A percentile compares a stretch with the other conserved stretches of the same genome.
These are phyloP conservation scores for Tetropium fuscum DNA, from an alignment of 2,888 invertebrate genomes.

Conservation along the genomic window DNA sequence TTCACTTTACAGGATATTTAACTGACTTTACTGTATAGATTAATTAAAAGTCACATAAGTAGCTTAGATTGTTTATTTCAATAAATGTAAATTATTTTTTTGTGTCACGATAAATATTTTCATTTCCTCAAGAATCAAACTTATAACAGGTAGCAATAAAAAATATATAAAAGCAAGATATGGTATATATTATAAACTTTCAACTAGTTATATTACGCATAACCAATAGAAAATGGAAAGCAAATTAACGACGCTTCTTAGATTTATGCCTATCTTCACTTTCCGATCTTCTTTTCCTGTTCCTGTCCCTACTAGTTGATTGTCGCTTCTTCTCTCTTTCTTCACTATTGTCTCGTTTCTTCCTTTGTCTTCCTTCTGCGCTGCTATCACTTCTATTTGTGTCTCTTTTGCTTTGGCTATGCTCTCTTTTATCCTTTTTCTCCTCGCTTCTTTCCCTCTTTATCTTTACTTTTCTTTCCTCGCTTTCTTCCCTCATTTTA, in stretches of 20 bases:
- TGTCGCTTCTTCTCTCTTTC: constrained; percentile 9
- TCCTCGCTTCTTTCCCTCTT: background rate
- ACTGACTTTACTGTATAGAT: constrained; percentile 2
- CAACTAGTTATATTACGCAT: too few species aligned
- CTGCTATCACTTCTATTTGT: constrained; percentile 3
- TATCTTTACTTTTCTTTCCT: constrained; percentile 2
- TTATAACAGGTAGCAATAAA: too few species aligned
- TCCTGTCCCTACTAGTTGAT: constrained; percentile 1
- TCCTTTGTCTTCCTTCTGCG: background rate
- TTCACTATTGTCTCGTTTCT: constrained; percentile 8
- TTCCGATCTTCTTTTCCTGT: background rate
- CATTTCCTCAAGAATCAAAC: background rate
- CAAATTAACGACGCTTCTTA: constrained; percentile 3
- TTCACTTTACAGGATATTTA: background rate
- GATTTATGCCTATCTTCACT: constrained; percentile 5
- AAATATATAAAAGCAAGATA: background rate
- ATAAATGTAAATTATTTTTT: constrained; percentile 9
- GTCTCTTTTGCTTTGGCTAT: constrained; percentile 1
- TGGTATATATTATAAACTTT: constrained; percentile 6
- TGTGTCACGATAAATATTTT: constrained; percentile 1
- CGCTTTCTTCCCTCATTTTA: constrained; percentile 50
- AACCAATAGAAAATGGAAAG: too few species aligned
- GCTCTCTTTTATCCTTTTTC: background rate
- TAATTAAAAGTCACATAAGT: constrained; percentile 9
- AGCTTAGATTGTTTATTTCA: too few species aligned